A percentile compares a stretch with the other conserved stretches of the same genome.
Conservation (phyloP, 2,797 vertebrate genomes). For the Myripristis murdjan region DNA sequence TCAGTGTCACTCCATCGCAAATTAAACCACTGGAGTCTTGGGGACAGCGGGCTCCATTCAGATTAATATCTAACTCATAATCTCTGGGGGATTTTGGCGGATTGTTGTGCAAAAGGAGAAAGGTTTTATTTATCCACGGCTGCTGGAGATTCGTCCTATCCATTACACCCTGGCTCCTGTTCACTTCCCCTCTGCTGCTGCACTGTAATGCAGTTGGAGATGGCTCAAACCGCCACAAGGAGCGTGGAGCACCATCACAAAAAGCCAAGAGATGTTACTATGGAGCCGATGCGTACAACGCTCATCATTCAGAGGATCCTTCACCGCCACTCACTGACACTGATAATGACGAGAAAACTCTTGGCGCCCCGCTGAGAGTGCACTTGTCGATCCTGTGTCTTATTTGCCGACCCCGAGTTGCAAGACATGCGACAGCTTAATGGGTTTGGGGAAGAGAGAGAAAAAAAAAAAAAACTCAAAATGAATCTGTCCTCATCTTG, state of each 20-base stretch:
- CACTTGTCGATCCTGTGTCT: constrained; percentile 55
- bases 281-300: not conserved
- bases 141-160: not conserved
- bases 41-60: constrained; percentile 43
- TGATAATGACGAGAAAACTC: constrained; percentile 45
- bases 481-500: constrained; percentile 47
- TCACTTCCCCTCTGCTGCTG: not conserved
- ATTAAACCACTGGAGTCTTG: constrained; percentile 41
- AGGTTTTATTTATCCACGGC: not conserved
- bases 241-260: no score
- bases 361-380: constrained; percentile 19
- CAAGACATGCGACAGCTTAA: constrained; percentile 69
- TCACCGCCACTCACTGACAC: constrained; percentile 36
- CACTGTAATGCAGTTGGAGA: no score
- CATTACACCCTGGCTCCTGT: not conserved
- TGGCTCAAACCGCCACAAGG: no score
- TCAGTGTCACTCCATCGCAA: constrained; percentile 62
- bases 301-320: constrained; percentile 40
- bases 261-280: constrained; percentile 24
- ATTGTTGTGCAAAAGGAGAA: constrained; percentile 8
- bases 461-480: constrained; percentile 15
- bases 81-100: constrained; percentile 14
- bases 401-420: constrained; percentile 55
- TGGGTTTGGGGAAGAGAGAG: constrained; percentile 54
- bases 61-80: constrained; percentile 34